Evolutionary conservation across 2,113 vertebrate species (phyloP).

Genomic region (Tragelaphus strepsiceros): DNA sequence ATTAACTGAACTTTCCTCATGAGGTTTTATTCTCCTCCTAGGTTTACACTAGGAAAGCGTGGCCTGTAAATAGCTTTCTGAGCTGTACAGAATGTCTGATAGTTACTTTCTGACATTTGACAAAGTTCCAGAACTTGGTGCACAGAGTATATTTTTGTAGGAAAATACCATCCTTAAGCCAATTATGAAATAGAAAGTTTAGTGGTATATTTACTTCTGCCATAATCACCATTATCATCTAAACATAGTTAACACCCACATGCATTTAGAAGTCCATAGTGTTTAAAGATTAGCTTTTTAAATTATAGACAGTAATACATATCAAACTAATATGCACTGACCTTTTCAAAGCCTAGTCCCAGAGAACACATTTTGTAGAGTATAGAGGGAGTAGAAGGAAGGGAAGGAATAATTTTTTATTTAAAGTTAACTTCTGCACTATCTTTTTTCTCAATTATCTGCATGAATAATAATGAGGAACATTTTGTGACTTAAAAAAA

Average conservation of each 20-base stretch:
- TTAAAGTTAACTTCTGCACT: neutral
- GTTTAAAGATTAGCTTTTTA: neutral
- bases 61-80: neutral
- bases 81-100: neutral
- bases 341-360: neutral
- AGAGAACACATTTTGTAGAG: neutral
- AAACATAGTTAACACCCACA: neutral
- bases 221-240: neutral
- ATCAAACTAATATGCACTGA: neutral
- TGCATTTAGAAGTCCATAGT: neutral
- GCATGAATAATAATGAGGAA: neutral
- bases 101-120: neutral
- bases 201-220: neutral
- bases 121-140: neutral
- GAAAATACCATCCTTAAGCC: neutral
- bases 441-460: neutral
- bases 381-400: neutral
- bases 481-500: neutral
- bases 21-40: neutral
- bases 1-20: neutral
- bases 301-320: neutral
- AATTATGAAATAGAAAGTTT: neutral
- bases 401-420: neutral
- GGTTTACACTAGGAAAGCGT: neutral
- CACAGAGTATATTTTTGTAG: neutral